Evolutionary conservation across 2,888 invertebrate species (phyloP), one percentile per base, ranked within the genome.

Genomic region (Leucoma salicis): DNA sequence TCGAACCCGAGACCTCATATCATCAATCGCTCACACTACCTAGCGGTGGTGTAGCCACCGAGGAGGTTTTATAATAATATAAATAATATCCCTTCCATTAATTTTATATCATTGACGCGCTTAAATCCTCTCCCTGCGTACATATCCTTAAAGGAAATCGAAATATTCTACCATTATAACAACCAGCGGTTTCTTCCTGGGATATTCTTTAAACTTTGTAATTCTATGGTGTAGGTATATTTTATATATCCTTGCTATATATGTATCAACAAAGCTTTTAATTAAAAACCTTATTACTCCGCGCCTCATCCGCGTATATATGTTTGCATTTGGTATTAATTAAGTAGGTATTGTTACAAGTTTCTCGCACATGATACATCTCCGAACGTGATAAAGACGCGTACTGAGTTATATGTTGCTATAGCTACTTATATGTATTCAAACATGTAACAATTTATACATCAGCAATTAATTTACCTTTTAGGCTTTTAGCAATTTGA

Each of bases 81-180:
- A n/a, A n/a, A n/a, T n/a, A n/a, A n/a, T 21, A 10, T 8, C 37
- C 59, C 57, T 64, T 67, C 60, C 39, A 47, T 57, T 40, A 15
- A 31, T 46, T 52, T 39, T 61, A 47, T 39, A 49, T 66, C 69
- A 31, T 35, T 46, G 53, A 16, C 31, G 24, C 39, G 46, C 55
- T 46, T 46, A 57, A 57, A 56, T 49, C 42, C 39, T 35, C 40
- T 50, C 44, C 39, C 46, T 54, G 59, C 59, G 52, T 57, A 53
- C 51, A 62, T 64, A 63, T 62, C n/a, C 60, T 63, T 60, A 62
- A 60, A 64, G 63, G 66, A 58, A 67, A 72, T 66, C 58, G 70
- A 72, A 69, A 74, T 70, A 76, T 74, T 71, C 66, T 53, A 67
- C 63, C 67, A 21, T 52, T 66, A 56, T 48, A 42, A 48, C 44